Evolutionary conservation across 2,888 invertebrate species (phyloP).

Genomic region (Polylopha cassiicola): DNA sequence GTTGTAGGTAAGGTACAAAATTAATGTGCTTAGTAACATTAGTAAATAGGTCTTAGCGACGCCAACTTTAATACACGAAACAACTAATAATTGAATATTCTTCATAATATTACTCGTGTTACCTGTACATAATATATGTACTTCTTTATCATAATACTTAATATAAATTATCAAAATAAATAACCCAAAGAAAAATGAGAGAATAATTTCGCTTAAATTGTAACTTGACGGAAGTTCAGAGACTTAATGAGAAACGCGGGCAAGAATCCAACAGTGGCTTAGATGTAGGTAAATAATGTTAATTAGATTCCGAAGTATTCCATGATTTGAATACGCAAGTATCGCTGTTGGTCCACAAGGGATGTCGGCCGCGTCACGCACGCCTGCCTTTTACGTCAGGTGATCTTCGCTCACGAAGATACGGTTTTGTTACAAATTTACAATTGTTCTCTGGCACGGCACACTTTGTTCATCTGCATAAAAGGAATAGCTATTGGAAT

Average conservation of each 20-base stretch:
- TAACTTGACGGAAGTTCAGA: no score
- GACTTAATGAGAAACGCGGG: conserved; percentile 17
- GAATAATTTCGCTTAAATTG: no score
- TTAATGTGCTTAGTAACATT: no score
- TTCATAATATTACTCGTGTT: no score
- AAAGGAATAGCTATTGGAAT: conserved; percentile 15
- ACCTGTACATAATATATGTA: no score
- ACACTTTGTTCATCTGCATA: conserved; percentile 31
- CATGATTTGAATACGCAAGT: conserved; percentile 53
- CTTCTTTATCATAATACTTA: no score
- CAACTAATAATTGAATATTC: no score
- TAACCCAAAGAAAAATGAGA: no score
- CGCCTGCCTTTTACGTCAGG: conserved; percentile 32
- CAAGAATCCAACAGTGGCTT: conserved; percentile 26
- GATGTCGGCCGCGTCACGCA: conserved; percentile 55
- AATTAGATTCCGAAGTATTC: conserved; percentile 53
- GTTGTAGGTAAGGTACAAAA: no score
- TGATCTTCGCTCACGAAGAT: conserved; percentile 31
- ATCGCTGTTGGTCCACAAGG: conserved; percentile 30
- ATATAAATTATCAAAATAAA: no score
- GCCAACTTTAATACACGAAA: no score
- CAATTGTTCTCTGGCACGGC: conserved; percentile 38
- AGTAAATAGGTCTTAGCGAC: no score
- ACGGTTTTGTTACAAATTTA: conserved; percentile 40
- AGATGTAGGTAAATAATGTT: conserved; percentile 54